Base-by-base conservation (phyloP, 2,797 vertebrate genomes). In the Cossypha dichroa region DNA sequence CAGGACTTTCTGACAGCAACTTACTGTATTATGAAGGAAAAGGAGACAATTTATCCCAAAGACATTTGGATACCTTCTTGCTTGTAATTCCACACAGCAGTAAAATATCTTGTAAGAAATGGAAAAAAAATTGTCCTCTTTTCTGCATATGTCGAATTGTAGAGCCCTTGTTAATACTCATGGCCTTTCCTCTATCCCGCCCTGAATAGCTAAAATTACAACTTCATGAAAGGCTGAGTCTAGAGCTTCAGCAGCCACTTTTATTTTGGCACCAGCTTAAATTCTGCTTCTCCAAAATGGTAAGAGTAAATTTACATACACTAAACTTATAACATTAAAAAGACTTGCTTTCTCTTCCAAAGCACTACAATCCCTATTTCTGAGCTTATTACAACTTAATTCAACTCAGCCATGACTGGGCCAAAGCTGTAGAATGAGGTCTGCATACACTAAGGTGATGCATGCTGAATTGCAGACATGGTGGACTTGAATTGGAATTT, bases 301-400 rank as follows among this genome's bases (percentile, higher is more conserved):
- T 62, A 21, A n/a, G 36, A 81, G 48, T 38, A 56, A 73, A 92
- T 91, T 87, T 92, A 22, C 68, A 87, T 70, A 58, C 7, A 31
- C 20, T 83, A 48, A 90, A 88, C 10, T 51, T 52, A 18, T 5
- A 76, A 58, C 19, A 31, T 49, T 51, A 58, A 41, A 76, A 93
- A 85, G 2, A 19, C 38, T 22, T 5, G 5, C 33, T 81, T 90
- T 76, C 26, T 49, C 34, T 75, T 83, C 59, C 63, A 74, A 82
- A 87, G 67, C 29, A 41, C 11, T 52, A 43, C n/a, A 66, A 1
- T 20, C 29, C 10, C 43, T 88, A 20, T 69, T 90, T 84, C 25
- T 41, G 40, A 91, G 58, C 26, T 84, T 73, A 45, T 62, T 77
- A 66, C 69, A 73, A n/a, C n/a, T 43, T 56, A n/a, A 64, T 83